Conservation (phyloP, 1,140 invertebrate genomes). For the Bombus impatiens region DNA sequence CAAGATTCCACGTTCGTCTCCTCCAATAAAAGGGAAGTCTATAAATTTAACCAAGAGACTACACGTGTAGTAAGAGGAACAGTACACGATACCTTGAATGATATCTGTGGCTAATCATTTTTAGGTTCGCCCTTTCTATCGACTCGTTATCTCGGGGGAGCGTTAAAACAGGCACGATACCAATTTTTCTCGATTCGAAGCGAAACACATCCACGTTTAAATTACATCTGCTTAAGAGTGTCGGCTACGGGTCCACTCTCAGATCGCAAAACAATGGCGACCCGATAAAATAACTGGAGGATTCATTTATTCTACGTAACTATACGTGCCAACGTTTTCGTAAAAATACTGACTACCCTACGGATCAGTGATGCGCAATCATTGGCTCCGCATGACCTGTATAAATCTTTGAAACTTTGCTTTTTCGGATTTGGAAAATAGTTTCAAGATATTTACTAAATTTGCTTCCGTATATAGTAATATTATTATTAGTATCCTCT, state of each 20-base stretch:
- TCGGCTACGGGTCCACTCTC: conserved; percentile 37
- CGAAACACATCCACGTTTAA: conserved; percentile 43
- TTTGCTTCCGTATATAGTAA: background rate
- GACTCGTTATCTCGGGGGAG: conserved; percentile 39
- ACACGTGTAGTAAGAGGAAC: background rate
- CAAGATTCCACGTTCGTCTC: background rate
- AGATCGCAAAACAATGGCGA: conserved; percentile 56
- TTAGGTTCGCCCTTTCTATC: conserved; percentile 23
- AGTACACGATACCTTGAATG: background rate
- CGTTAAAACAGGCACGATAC: conserved; percentile 47
- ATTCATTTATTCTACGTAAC: conserved; percentile 63
- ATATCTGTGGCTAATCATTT: conserved; percentile 34
- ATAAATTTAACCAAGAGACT: background rate
- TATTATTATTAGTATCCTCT: background rate
- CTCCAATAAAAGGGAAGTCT: background rate
- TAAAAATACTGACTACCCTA: conserved; percentile 30
- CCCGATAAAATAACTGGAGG: conserved; percentile 52
- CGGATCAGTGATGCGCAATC: conserved; percentile 49
- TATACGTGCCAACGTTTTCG: conserved; percentile 37
- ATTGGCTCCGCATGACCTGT: background rate
- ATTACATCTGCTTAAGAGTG: conserved; percentile 53
- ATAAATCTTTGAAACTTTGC: background rate
- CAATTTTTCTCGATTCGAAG: conserved; percentile 37
- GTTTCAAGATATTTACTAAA: background rate
- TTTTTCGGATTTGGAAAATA: background rate